Evolutionary conservation across 30 jellyfish, hydroid and myxozoan species (phyloP).

Genomic region (Aurelia aurita complex sp. Pacific): DNA sequence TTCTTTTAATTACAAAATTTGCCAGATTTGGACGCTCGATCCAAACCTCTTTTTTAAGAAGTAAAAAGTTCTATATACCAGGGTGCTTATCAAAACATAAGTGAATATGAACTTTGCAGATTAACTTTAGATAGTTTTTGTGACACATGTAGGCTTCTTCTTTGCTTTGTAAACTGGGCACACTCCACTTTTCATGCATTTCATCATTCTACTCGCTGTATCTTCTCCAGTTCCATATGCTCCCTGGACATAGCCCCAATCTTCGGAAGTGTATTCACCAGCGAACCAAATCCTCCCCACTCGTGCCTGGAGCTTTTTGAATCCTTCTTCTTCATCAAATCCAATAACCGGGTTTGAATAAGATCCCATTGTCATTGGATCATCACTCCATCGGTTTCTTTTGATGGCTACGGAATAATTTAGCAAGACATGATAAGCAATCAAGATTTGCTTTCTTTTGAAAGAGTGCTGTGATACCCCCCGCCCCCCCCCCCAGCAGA

Average conservation of each 20-base stretch:
- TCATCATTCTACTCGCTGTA: slow-evolving; percentile 28
- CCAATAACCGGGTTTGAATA: slow-evolving; percentile 74
- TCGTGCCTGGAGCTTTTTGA: slow-evolving; percentile 44
- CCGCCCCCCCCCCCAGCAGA: too few species aligned
- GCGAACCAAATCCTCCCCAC: slow-evolving; percentile 84
- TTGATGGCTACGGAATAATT: slow-evolving; percentile 27
- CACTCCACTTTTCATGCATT: slow-evolving; percentile 7
- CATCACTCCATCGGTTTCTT: slow-evolving; percentile 61
- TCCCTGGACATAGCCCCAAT: slow-evolving; percentile 54
- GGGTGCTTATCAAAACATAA: too few species aligned
- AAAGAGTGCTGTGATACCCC: too few species aligned
- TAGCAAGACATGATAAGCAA: too few species aligned
- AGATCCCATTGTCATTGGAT: slow-evolving; percentile 68
- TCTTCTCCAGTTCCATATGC: slow-evolving; percentile 60
- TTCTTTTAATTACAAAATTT: too few species aligned
- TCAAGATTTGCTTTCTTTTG: too few species aligned
- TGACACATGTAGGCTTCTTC: too few species aligned
- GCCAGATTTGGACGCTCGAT: too few species aligned
- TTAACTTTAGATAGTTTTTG: too few species aligned
- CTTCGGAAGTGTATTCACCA: slow-evolving; percentile 70
- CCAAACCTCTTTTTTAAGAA: too few species aligned
- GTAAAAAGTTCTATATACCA: too few species aligned
- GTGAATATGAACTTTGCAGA: too few species aligned
- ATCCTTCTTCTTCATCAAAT: slow-evolving; percentile 33
- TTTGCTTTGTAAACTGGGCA: background rate